Base-by-base conservation (phyloP, 2,888 invertebrate genomes). In the Parnassius smintheus region DNA sequence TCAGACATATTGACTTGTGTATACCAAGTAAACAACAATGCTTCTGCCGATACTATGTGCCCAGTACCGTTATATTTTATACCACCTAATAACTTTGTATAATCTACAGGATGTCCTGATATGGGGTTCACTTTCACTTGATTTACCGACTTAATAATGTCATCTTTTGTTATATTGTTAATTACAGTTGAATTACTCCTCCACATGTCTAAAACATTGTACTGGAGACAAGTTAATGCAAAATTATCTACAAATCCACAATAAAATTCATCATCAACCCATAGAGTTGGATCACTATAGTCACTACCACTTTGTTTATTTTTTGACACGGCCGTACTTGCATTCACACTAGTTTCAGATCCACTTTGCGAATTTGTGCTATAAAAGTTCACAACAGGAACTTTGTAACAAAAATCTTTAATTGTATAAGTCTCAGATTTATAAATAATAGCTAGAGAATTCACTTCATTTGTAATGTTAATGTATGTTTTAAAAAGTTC, bases 181-280 rank as follows among this genome's bases (percentile, higher is more conserved):
- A 96, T 92, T 65, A 84, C 70, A 45, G 85, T 82, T 63, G 83
- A 80, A 75, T 95, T 88, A 76, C 92, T 95, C 52, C 93, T 90
- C 95, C 96, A 96, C 68, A 96, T 82, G 77, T 96, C 96, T 68
- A 95, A 81, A 66, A 96, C 88, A 80, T 94, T 96, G 68, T 92
- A 83, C 66, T 94, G 89, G 62, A 94, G 92, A 77, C 96, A 96
- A 50, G 92, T 92, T 57, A 83, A 80, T 65, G 93, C 92, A 75
- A 96, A 92, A 63, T 83, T 90, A 70, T 94, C 91, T 52, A 95
- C 81, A 68, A 96, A 88, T 65, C 83, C 83, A 81, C 96, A 96
- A 75, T 95, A 95, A 55, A 94, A 78, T 1, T 92, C 86, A 54
- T 93, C 82, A 70, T 92, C 91, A 10, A 94, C 82, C 79, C 93